A percentile compares a stretch with the other conserved stretches of the same genome.
phyloP scores from a whole-genome alignment of 2,888 invertebrate species.

The Hedya salicella region DNA sequence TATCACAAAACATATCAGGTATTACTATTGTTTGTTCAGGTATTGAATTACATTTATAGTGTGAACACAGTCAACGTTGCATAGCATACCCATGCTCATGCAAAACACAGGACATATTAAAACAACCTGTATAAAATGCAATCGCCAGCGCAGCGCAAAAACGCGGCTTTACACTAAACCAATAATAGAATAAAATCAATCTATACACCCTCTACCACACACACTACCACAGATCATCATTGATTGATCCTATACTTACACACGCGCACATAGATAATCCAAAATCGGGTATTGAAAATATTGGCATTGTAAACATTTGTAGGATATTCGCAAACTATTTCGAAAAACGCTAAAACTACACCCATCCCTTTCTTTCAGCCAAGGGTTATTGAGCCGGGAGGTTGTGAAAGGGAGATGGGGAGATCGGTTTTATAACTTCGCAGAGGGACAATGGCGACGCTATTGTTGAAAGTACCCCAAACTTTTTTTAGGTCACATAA shows the following conservation, averaged over 20 bases:
- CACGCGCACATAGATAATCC: slow-evolving; percentile 57
- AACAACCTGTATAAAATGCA: slow-evolving; percentile 66
- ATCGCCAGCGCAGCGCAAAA: slow-evolving; percentile 77
- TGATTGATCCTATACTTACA: slow-evolving; percentile 66
- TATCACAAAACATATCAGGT: no score
- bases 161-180: slow-evolving; percentile 84
- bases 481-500: slow-evolving; percentile 84
- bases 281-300: slow-evolving; percentile 72
- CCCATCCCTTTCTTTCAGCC: slow-evolving; percentile 62
- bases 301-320: slow-evolving; percentile 83
- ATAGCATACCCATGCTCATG: no score
- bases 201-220: slow-evolving; percentile 79
- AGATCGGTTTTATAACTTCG: slow-evolving; percentile 74
- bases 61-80: no score
- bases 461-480: slow-evolving; percentile 84
- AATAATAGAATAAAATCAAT: slow-evolving; percentile 84
- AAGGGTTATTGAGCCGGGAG: slow-evolving; percentile 46
- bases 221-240: slow-evolving; percentile 69
- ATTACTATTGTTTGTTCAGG: no score
- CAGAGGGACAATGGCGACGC: slow-evolving; percentile 80
- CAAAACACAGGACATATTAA: no score
- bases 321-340: slow-evolving; percentile 79
- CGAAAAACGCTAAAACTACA: slow-evolving; percentile 60
- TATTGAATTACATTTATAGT: no score
- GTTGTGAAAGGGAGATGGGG: slow-evolving; percentile 62